Percentiles rank a stretch among this genome's conserved stretches.
phyloP scores from a whole-genome alignment of 2,888 invertebrate species.

The Microdon myrmicae region DNA sequence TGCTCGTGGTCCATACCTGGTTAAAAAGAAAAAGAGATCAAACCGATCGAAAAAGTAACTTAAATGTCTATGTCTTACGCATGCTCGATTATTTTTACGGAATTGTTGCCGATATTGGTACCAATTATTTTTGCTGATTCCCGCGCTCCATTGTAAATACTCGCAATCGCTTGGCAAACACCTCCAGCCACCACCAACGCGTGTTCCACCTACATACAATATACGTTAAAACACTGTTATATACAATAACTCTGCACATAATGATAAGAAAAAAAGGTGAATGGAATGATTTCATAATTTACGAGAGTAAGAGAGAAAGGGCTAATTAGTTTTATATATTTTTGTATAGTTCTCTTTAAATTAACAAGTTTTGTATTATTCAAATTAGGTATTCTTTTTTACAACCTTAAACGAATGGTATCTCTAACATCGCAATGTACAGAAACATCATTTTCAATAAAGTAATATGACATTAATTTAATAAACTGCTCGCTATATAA shows the following conservation, averaged over 20 bases:
- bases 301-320: too few relatives aligned
- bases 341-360: too few relatives aligned
- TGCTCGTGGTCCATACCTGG: conserved; percentile 76
- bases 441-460: too few relatives aligned
- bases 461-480: too few relatives aligned
- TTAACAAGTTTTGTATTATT: too few relatives aligned
- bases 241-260: not conserved
- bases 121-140: conserved; percentile 76
- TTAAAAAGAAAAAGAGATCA: conserved; percentile 18
- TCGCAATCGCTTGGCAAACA: conserved; percentile 77
- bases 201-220: conserved; percentile 69
- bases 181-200: conserved; percentile 76
- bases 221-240: conserved; percentile 2
- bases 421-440: too few relatives aligned
- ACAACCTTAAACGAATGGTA: too few relatives aligned
- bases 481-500: too few relatives aligned
- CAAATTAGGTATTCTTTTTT: too few relatives aligned
- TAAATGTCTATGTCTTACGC: conserved; percentile 69
- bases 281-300: too few relatives aligned
- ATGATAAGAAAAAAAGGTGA: too few relatives aligned
- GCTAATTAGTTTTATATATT: too few relatives aligned
- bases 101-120: conserved; percentile 74
- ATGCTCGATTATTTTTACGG: conserved; percentile 78
- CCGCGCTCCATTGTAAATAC: conserved; percentile 78
- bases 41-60: conserved; percentile 1